Percentiles rank a stretch among this genome's conserved stretches.
Conservation (phyloP, 2,113 vertebrate species). For the Leucopsar rothschildi region DNA sequence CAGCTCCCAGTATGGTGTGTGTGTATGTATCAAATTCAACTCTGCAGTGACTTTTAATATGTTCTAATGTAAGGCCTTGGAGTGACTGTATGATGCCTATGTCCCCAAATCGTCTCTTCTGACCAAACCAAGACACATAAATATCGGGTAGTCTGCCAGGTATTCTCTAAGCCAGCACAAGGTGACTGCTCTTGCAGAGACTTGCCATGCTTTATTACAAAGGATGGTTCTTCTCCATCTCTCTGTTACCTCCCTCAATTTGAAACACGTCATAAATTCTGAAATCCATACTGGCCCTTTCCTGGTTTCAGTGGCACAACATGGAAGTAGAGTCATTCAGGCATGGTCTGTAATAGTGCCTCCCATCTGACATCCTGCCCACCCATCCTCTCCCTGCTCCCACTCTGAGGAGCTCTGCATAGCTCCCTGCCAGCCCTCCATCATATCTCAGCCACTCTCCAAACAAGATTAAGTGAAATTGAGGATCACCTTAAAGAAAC, state of each 20-base stretch:
- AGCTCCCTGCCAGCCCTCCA: neutral
- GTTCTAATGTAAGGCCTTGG: neutral
- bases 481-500: conserved; percentile 5
- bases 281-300: neutral
- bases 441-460: neutral
- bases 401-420: neutral
- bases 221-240: neutral
- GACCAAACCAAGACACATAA: neutral
- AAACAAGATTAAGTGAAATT: neutral
- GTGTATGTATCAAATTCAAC: neutral
- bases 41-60: neutral
- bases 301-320: neutral
- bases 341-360: neutral
- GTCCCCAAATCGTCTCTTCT: too few relatives aligned
- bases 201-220: neutral
- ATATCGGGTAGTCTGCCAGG: neutral
- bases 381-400: neutral
- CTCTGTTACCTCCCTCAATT: neutral
- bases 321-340: neutral
- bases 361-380: neutral
- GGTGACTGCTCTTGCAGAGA: neutral
- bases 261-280: neutral
- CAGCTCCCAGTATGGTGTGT: neutral
- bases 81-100: too few relatives aligned
- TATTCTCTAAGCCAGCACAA: neutral